Conservation (phyloP, 2,888 invertebrate species). For the Ditula angustiorana region DNA sequence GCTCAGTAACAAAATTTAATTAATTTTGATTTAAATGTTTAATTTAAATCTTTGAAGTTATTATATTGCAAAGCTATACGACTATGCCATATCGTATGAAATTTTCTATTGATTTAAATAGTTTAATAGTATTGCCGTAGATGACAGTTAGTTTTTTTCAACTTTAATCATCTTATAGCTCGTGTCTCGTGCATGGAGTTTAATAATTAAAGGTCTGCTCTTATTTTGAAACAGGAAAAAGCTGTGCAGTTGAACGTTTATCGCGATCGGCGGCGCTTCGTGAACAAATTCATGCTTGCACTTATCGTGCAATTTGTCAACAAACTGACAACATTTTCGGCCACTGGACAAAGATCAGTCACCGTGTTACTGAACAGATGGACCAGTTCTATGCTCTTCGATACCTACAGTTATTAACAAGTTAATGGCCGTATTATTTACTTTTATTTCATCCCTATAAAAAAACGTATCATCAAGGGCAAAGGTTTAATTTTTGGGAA, state of each 20-base stretch:
- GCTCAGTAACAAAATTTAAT: no score
- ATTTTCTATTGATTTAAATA: background rate
- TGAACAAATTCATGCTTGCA: conserved; percentile 59
- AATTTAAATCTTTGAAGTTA: no score
- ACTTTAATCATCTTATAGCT: background rate
- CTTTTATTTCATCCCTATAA: no score
- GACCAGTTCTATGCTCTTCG: background rate
- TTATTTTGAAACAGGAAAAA: conserved; percentile 28
- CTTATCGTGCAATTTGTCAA: conserved; percentile 83
- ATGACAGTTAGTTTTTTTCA: background rate
- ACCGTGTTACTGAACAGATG: conserved; percentile 14
- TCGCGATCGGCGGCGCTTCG: conserved; percentile 34
- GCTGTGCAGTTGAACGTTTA: conserved; percentile 13
- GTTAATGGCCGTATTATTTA: no score
- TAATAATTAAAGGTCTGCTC: conserved; percentile 25
- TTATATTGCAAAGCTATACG: no score
- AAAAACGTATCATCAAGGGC: no score
- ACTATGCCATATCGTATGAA: background rate
- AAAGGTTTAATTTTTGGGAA: no score
- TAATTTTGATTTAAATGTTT: no score
- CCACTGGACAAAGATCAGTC: conserved; percentile 63
- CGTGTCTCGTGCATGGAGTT: background rate
- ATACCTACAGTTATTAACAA: no score
- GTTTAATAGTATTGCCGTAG: background rate
- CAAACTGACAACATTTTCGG: conserved; percentile 69